These are phyloP conservation scores for Pholis gunnellus DNA, from an alignment of 2,113 vertebrate species.

Conservation along the genomic window DNA sequence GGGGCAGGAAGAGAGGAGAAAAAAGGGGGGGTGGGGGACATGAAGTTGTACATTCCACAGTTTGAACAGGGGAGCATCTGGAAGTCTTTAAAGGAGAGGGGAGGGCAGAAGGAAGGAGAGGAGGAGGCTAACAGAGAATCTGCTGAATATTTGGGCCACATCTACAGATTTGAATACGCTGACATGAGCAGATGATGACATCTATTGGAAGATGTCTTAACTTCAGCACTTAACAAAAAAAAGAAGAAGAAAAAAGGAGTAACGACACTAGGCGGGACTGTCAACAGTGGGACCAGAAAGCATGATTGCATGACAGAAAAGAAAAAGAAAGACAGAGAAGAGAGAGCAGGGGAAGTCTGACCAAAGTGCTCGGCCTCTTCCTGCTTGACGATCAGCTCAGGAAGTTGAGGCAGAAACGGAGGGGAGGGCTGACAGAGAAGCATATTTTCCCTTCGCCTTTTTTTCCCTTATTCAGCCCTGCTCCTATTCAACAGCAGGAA, in stretches of 20 bases:
- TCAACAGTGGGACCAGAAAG: not conserved
- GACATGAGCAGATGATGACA: not conserved
- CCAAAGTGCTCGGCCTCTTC: constrained; percentile 64
- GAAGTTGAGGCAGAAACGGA: constrained; percentile 63
- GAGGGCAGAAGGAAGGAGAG: constrained; percentile 37
- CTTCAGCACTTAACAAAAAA: not conserved
- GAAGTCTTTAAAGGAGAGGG: constrained; percentile 62
- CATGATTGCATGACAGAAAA: not conserved
- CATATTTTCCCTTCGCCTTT: constrained; percentile 59
- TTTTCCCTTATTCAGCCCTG: constrained; percentile 68
- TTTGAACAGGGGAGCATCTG: constrained; percentile 61
- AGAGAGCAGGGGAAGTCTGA: constrained; percentile 58
- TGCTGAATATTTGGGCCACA: constrained; percentile 42
- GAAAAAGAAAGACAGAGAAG: constrained; percentile 1
- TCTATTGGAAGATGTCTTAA: not conserved
- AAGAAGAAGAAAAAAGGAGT: not conserved
- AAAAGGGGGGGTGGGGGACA: constrained; percentile 1
- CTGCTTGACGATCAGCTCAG: constrained; percentile 68
- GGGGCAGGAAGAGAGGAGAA: not conserved
- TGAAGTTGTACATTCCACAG: constrained; percentile 68
- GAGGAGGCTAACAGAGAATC: constrained; percentile 39
- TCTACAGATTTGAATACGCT: not conserved
- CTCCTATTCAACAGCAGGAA: constrained; percentile 63
- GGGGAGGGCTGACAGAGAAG: constrained; percentile 57
- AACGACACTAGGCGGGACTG: not conserved